These are phyloP conservation scores for Anolis sagrei DNA, from an alignment of 2,113 vertebrate species.

Conservation along the genomic window DNA sequence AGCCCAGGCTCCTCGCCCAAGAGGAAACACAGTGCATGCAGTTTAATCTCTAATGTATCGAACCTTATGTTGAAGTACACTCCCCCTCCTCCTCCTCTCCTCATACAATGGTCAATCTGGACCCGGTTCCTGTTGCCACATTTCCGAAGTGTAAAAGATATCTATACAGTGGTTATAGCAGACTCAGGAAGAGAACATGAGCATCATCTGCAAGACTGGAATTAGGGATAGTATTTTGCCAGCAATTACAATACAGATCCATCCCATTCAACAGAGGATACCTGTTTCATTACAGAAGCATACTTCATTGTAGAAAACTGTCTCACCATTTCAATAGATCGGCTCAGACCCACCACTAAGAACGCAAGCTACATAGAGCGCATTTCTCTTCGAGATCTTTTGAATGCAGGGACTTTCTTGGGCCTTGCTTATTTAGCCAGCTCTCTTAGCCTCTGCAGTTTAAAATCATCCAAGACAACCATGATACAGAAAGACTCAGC, in stretches of 20 bases:
- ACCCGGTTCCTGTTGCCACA: not conserved
- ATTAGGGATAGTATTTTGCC: not conserved
- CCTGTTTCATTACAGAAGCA: not conserved
- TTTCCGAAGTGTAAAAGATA: not conserved
- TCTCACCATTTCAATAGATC: not conserved
- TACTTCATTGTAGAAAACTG: not conserved
- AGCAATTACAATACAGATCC: not conserved
- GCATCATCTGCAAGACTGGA: too few species aligned
- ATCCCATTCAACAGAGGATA: not conserved
- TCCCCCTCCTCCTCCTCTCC: not conserved
- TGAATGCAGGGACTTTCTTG: too few species aligned
- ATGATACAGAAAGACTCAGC: too few species aligned
- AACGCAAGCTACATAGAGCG: not conserved
- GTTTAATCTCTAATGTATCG: not conserved
- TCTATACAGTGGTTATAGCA: not conserved
- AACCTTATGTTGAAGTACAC: not conserved
- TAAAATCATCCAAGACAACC: not conserved
- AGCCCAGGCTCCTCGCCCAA: accelerated
- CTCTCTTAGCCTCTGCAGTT: not conserved
- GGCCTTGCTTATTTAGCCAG: too few species aligned
- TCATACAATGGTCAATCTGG: not conserved
- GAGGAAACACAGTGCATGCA: not conserved
- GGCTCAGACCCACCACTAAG: not conserved
- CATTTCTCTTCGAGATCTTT: not conserved
- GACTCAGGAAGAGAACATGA: not conserved